Base-by-base conservation (phyloP, 2,113 vertebrate species). In the Pantherophis guttatus region DNA sequence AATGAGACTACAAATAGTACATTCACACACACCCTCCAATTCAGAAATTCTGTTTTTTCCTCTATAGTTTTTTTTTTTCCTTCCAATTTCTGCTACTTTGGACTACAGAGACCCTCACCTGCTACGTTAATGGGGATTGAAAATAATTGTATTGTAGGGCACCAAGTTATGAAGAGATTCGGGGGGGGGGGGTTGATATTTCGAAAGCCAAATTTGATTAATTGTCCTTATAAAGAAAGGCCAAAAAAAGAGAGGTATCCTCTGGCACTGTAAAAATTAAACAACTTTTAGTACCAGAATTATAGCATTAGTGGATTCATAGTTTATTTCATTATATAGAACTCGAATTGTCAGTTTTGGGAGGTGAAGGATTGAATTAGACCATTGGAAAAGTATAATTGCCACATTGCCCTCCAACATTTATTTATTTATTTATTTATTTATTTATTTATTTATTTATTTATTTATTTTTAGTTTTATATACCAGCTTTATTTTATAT, bases 131-230 rank as follows among this genome's bases (percentile, higher is more conserved):
- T 81, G 70, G n/a, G n/a, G 6, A 8, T 19, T 81, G 70, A 81
- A 81, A 19, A 81, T 19, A 33, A 81, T 39, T 39, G 70, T 75
- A 75, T 39, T 39, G 70, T 81, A 81, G 33, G 75, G 17, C 17
- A 81, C 75, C 17, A 81, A 39, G 33, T 81, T 39, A 13, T 33
- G 12, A 75, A 75, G 33, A 33, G n/a, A 15, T 75, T 81, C 2
- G 0, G 13, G 3, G 1, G n/a, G 29, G 7, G 0, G 17, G 10
- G 2, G 44, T 44, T 44, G n/a, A n/a, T 6, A 70, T 6, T 13
- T 33, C 29, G 33, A 70, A 33, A 70, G 65, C 12, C 5, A 70
- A 70, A 44, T 81, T 44, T 81, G 33, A 81, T 81, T 81, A 19
- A 81, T 81, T 81, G 33, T 81, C 75, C 17, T 39, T 44, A 81